Conservation (phyloP, 2,113 vertebrate genomes). For the Thryonomys swinderianus region DNA sequence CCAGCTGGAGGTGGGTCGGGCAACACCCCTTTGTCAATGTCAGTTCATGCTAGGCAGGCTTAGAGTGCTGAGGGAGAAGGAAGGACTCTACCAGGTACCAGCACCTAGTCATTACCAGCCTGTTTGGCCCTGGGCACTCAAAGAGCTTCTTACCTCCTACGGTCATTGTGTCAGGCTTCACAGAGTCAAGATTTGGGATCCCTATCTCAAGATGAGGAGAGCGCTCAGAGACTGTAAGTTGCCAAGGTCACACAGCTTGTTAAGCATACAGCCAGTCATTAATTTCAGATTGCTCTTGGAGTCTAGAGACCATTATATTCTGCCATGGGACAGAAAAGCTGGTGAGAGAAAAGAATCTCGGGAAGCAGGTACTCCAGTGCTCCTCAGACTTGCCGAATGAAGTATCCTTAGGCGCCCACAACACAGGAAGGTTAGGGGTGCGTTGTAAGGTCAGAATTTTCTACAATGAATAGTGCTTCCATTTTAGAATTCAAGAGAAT, state of each 20-base stretch:
- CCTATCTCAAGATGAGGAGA: background rate
- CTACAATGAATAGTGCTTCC: background rate
- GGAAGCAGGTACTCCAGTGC: conserved; percentile 8
- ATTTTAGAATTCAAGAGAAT: conserved; percentile 22
- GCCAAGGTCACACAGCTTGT: conserved; percentile 10
- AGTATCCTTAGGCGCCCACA: background rate
- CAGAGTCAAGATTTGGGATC: background rate
- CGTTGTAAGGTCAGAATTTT: background rate
- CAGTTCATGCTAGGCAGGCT: background rate
- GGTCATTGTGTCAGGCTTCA: background rate
- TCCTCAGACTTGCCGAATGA: conserved; percentile 50
- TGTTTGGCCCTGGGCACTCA: background rate
- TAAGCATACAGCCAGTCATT: background rate
- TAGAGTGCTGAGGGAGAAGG: background rate
- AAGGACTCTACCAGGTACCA: background rate
- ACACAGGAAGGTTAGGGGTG: background rate
- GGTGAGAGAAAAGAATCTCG: conserved; percentile 44
- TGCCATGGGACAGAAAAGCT: background rate
- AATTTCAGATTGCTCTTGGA: conserved; percentile 50
- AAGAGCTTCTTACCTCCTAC: background rate
- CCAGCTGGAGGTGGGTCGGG: conserved; percentile 38
- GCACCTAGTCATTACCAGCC: background rate
- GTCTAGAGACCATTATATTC: conserved; percentile 24
- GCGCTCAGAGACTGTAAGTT: conserved; percentile 30
- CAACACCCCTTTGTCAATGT: conserved; percentile 15